phyloP scores from a whole-genome alignment of 2,888 invertebrate genomes.

The Drosophila sordidula region DNA sequence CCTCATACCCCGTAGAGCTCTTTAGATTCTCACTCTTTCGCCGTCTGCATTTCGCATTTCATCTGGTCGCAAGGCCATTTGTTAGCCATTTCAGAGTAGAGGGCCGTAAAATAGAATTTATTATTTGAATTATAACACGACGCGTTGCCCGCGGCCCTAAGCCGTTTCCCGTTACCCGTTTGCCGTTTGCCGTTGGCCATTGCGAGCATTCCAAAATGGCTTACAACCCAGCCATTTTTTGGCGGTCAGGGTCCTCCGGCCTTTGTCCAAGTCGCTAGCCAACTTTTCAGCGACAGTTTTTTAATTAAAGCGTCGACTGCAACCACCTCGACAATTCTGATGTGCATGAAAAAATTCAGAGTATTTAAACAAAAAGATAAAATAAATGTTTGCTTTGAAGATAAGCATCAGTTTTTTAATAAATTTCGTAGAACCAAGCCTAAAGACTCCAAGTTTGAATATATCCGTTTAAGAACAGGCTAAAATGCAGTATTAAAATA shows the following conservation, averaged over 20 bases:
- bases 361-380: background rate
- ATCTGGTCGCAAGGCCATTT: conserved; percentile 51
- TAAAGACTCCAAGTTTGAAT: too few species aligned
- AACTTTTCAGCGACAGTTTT: conserved; percentile 48
- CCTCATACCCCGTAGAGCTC: background rate
- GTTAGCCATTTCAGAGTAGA: conserved; percentile 51
- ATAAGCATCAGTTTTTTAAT: background rate
- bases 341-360: background rate
- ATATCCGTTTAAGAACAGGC: too few species aligned
- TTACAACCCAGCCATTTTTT: conserved; percentile 34
- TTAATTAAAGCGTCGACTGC: conserved; percentile 49
- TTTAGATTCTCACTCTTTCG: conserved; percentile 47
- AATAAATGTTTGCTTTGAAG: background rate
- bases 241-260: conserved; percentile 48
- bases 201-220: conserved; percentile 20
- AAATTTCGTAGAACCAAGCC: background rate
- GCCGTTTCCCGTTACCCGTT: background rate
- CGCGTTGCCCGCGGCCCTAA: conserved; percentile 32
- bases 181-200: conserved; percentile 5
- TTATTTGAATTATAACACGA: conserved; percentile 65
- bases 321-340: conserved; percentile 3
- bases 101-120: conserved; percentile 74
- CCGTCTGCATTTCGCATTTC: conserved; percentile 46
- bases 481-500: too few species aligned
- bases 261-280: conserved; percentile 27